Percentiles rank a stretch among this genome's conserved stretches.
These are phyloP conservation scores for Scaptomyza hsui DNA, from an alignment of 1,140 invertebrate species.

Conservation along the genomic window DNA sequence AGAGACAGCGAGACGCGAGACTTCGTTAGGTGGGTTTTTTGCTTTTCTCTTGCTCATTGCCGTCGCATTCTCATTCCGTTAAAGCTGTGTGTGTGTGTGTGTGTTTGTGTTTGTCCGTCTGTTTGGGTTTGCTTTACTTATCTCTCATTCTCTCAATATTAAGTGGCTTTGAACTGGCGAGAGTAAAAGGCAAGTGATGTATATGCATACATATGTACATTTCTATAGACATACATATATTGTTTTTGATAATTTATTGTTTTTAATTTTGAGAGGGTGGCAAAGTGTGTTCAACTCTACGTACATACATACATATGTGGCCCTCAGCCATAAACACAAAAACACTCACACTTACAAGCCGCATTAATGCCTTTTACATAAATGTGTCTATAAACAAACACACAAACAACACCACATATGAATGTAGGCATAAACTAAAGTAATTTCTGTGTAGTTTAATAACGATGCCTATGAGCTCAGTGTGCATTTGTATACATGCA, in stretches of 20 bases:
- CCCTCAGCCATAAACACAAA: slow-evolving; percentile 32
- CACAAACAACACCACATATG: too few relatives aligned
- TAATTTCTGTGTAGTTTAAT: slow-evolving; percentile 24
- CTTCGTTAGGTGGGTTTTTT: slow-evolving; percentile 45
- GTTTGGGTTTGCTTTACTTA: slow-evolving; percentile 31
- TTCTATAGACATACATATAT: slow-evolving; percentile 26
- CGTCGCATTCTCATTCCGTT: slow-evolving; percentile 42
- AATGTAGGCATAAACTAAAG: slow-evolving; percentile 17
- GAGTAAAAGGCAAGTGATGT: slow-evolving; percentile 52
- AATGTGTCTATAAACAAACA: slow-evolving; percentile 1
- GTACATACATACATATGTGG: slow-evolving; percentile 3
- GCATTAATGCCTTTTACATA: slow-evolving; percentile 12
- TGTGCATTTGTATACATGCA: slow-evolving; percentile 11
- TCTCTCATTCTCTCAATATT: slow-evolving; percentile 17
- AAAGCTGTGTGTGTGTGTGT: slow-evolving; percentile 16
- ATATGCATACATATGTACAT: slow-evolving; percentile 34
- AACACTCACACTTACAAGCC: slow-evolving; percentile 2
- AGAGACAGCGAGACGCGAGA: slow-evolving; percentile 43
- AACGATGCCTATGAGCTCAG: slow-evolving; percentile 25
- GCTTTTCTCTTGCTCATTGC: slow-evolving; percentile 44
- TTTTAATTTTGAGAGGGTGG: slow-evolving; percentile 68
- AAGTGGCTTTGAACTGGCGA: slow-evolving; percentile 29
- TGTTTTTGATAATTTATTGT: slow-evolving; percentile 72
- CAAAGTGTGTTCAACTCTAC: slow-evolving; percentile 43
- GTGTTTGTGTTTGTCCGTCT: slow-evolving; percentile 22